A percentile compares a stretch with the other conserved stretches of the same genome.
phyloP scores from a whole-genome alignment of 2,797 vertebrate species.

The Aselliscus stoliczkanus region DNA sequence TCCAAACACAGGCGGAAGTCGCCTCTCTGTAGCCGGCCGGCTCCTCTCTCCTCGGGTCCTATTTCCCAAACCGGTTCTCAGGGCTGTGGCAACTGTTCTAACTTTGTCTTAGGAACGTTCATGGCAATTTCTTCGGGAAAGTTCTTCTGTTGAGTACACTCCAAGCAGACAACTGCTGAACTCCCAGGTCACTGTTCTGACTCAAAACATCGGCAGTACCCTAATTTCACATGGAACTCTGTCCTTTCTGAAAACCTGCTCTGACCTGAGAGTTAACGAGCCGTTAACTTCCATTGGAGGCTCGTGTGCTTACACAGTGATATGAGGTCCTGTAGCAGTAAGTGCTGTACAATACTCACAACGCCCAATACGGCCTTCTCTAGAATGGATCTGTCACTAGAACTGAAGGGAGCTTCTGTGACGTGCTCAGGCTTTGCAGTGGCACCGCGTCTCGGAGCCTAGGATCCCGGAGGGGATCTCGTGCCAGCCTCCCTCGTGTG shows the following conservation, averaged over 20 bases:
- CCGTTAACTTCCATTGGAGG: constrained; percentile 83
- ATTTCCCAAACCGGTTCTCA: background rate
- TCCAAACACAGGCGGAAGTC: background rate
- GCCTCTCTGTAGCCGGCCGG: background rate
- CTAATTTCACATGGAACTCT: constrained; percentile 92
- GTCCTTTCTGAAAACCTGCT: constrained; percentile 92
- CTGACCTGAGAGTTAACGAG: constrained; percentile 89
- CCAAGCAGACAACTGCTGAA: constrained; percentile 87
- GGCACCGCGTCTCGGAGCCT: background rate
- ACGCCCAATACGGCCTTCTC: constrained; percentile 88
- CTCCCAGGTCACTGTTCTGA: constrained; percentile 85
- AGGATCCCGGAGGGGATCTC: background rate
- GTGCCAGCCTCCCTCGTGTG: background rate
- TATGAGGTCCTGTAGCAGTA: constrained; percentile 87
- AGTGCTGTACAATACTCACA: constrained; percentile 88
- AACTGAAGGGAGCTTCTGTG: constrained; percentile 86
- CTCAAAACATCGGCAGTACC: constrained; percentile 87
- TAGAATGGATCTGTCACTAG: constrained; percentile 85
- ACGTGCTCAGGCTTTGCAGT: constrained; percentile 75
- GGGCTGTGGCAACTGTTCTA: constrained; percentile 76
- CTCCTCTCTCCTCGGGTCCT: constrained; percentile 37
- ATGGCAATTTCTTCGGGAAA: constrained; percentile 91
- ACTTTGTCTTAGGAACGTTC: constrained; percentile 88
- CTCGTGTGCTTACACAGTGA: constrained; percentile 83
- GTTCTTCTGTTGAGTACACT: constrained; percentile 93